Conservation (phyloP, 1,140 invertebrate genomes). For the Drosophila prosaltans region DNA sequence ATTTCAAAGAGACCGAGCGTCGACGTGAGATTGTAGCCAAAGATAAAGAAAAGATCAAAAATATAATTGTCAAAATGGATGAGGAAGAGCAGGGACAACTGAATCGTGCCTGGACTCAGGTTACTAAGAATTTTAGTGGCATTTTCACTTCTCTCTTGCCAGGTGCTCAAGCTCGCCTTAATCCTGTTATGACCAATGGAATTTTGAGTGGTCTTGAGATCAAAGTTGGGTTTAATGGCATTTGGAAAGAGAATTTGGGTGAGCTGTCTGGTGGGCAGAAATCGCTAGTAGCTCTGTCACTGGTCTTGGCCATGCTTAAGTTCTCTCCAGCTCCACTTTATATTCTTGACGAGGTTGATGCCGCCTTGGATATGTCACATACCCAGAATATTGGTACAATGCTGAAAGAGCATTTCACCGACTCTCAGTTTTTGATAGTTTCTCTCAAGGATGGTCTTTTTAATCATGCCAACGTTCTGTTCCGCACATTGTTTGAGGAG, state of each 20-base stretch:
- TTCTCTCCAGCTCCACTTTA: conserved; percentile 99
- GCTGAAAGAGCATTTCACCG: conserved; percentile 96
- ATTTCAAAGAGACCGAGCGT: conserved; percentile 91
- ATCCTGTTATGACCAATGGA: conserved; percentile 89
- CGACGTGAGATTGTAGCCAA: conserved; percentile 93
- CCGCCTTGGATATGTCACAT: conserved; percentile 98
- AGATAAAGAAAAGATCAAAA: conserved; percentile 92
- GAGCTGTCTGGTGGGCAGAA: conserved; percentile 98
- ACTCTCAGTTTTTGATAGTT: conserved; percentile 99
- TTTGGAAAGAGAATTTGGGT: conserved; percentile 98
- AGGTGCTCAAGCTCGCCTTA: conserved; percentile 93
- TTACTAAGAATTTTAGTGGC: conserved; percentile 96
- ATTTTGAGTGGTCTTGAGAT: conserved; percentile 94
- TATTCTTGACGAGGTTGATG: conserved; percentile 99
- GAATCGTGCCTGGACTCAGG: conserved; percentile 91
- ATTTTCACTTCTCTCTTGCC: conserved; percentile 97
- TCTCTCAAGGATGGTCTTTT: conserved; percentile 99
- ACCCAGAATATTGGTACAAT: conserved; percentile 99
- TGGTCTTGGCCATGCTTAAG: conserved; percentile 97
- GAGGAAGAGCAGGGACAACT: conserved; percentile 94
- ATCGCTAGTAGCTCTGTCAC: conserved; percentile 97
- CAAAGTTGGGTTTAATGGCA: conserved; percentile 95
- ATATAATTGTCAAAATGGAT: conserved; percentile 94
- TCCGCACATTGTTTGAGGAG: conserved; percentile 97
- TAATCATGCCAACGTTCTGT: conserved; percentile 99